Percentiles rank a stretch among this genome's conserved stretches.
phyloP scores from a whole-genome alignment of 2,888 invertebrate genomes.

The Eupithecia vulgata region DNA sequence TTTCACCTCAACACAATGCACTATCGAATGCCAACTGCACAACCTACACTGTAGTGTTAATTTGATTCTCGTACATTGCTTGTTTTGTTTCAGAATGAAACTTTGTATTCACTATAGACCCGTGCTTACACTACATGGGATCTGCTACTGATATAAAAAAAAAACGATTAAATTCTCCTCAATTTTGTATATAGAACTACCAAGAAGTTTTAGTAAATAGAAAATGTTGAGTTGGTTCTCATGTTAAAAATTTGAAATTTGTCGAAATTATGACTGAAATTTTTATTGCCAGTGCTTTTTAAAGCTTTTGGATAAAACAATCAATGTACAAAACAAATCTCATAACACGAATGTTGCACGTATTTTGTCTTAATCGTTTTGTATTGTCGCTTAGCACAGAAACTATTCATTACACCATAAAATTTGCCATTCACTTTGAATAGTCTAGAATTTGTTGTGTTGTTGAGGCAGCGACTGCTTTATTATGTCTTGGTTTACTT shows the following conservation, averaged over 20 bases:
- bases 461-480: background rate
- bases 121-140: background rate
- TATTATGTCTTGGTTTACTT: background rate
- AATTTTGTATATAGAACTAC: background rate
- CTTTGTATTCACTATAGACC: background rate
- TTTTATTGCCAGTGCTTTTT: background rate
- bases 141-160: background rate
- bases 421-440: background rate
- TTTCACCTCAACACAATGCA: slow-evolving; percentile 38
- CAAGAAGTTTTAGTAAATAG: background rate
- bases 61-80: slow-evolving; percentile 14
- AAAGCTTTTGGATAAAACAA: background rate
- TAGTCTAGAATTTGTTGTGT: background rate
- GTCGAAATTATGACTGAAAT: too few species aligned
- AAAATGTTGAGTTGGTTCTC: too few species aligned
- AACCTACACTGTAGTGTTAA: slow-evolving; percentile 3
- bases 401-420: slow-evolving; percentile 1
- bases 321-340: slow-evolving; percentile 17
- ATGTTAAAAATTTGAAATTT: too few species aligned
- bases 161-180: background rate
- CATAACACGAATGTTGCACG: slow-evolving; percentile 23
- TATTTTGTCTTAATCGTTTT: slow-evolving; percentile 3
- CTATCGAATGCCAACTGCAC: slow-evolving; percentile 26
- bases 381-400: slow-evolving; percentile 15
- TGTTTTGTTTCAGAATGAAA: slow-evolving; percentile 2